Evolutionary conservation across 2,888 invertebrate species (phyloP), one percentile per base, ranked within the genome.

Genomic region (Macrophya annulata): DNA sequence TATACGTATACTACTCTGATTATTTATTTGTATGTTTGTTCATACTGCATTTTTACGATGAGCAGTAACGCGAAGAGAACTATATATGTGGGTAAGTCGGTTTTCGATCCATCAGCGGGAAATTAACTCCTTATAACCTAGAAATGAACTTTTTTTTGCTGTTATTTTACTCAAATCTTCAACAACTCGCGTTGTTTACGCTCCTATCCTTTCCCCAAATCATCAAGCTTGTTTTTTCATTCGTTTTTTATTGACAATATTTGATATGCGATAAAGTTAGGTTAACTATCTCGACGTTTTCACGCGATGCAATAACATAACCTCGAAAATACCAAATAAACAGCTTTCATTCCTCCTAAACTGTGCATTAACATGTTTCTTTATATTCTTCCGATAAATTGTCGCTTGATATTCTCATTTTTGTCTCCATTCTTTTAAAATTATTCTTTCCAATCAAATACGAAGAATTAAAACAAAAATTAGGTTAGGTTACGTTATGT

Each of bases 31-130:
- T 15, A 15, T 68, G 5, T 77, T 51, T 77, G 17, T 51, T 25
- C 72, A 21, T 25, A 45, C 9, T 21, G 43, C 45, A 21, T 45
- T 74, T 76, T 51, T 79, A 89, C 86, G 90, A 94, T 94, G 94
- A 94, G 94, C 92, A 93, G 96, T 0, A 97, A 96, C 92, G 96
- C 96, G 45, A 98, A 98, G 92, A 95, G 97, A 87, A 98, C 97
- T 1, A 96, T 98, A 88, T 98, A 98, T 91, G 97, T 97, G 21
- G 98, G 94, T 93, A 90, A 87, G 94, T 88, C 77, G 37, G 84
- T 87, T n/a, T 17, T 31, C 17, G 74, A 45, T 17, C 72, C 17
- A 37, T 51, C 21, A 8, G 9, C 15, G 25, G 8, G 10, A 21
- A 10, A 15, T n/a, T 12, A 51, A 9, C 25, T 31, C 8, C 0